phyloP scores from a whole-genome alignment of 2,113 vertebrate species.

The Choloepus hoffmanni region DNA sequence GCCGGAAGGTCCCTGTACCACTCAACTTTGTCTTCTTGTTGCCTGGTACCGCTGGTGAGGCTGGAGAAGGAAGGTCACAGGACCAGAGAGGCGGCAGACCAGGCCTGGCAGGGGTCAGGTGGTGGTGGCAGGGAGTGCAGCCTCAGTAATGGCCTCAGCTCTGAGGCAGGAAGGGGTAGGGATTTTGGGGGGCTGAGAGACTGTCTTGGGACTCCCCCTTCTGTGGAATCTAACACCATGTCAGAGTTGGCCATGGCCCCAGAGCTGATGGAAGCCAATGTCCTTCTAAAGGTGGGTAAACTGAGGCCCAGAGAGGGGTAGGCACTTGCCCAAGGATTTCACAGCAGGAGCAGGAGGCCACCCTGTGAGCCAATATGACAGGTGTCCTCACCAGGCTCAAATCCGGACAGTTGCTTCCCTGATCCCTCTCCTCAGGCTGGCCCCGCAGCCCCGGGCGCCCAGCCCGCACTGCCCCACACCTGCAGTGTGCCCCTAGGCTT shows the following conservation, averaged over 20 bases:
- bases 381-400: neutral
- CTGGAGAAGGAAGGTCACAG: neutral
- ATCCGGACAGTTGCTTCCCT: neutral
- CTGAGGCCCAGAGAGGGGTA: constrained; percentile 4
- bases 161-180: neutral
- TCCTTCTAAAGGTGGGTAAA: constrained; percentile 18
- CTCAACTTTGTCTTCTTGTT: neutral
- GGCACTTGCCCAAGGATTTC: constrained; percentile 51
- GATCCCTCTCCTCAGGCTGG: neutral
- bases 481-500: neutral
- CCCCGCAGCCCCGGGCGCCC: neutral
- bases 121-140: neutral
- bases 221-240: neutral
- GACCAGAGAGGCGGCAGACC: neutral
- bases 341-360: neutral
- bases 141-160: neutral
- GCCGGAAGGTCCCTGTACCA: neutral
- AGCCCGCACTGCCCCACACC: neutral
- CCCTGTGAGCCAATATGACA: neutral
- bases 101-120: neutral
- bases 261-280: neutral
- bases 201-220: neutral
- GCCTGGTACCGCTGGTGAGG: neutral
- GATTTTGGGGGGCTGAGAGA: neutral
- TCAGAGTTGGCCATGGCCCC: neutral